Evolutionary conservation across 2,888 invertebrate genomes (phyloP).

Genomic region (Aleiodes testaceus): DNA sequence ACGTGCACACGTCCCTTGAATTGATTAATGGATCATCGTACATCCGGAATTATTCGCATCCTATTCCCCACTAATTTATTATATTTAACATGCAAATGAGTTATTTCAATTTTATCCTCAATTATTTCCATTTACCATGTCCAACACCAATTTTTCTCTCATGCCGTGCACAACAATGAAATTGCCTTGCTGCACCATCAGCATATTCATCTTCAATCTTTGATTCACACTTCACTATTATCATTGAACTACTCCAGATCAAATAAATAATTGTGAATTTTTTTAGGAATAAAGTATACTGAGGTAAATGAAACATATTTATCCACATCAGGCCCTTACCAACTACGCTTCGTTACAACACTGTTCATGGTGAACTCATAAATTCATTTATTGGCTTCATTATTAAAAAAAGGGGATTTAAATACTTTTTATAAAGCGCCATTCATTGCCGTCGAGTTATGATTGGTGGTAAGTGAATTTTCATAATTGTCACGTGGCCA

Average conservation of each 20-base stretch:
- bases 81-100: background rate
- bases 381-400: background rate
- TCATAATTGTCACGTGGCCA: background rate
- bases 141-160: constrained; percentile 67
- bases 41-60: constrained; percentile 25
- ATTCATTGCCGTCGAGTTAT: background rate
- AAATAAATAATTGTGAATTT: constrained; percentile 30
- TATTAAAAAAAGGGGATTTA: background rate
- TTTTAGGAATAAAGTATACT: constrained; percentile 6
- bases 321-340: background rate
- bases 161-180: constrained; percentile 66
- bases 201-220: constrained; percentile 43
- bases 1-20: constrained; percentile 30
- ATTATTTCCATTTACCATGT: constrained; percentile 61
- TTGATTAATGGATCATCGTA: constrained; percentile 34
- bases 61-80: background rate
- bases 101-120: background rate
- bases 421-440: constrained; percentile 8
- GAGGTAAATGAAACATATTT: background rate
- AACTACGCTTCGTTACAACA: background rate
- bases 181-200: constrained; percentile 50
- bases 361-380: background rate
- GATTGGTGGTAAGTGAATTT: background rate
- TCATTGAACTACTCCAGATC: constrained; percentile 39
- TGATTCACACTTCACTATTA: constrained; percentile 1